Base-by-base conservation (phyloP, 2,113 vertebrate species). In the Pao palembangensis region DNA sequence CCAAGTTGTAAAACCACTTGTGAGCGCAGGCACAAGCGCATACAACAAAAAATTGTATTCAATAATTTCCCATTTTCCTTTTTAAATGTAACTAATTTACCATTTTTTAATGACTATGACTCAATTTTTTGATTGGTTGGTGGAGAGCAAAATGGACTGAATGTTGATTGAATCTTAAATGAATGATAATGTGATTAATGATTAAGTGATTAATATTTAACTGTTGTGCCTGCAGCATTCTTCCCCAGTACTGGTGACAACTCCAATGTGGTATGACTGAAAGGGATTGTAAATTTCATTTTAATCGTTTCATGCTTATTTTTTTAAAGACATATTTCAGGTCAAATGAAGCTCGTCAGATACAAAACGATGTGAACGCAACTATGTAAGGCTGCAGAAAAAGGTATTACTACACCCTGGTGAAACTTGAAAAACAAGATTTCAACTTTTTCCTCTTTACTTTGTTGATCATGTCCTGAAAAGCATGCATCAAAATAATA, bases 221-320 rank as follows among this genome's bases (percentile, higher is more conserved):
- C 59, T 75, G 71, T 71, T 70, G 57, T 64, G 72, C 65, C 74
- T 66, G 55, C 67, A 64, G 61, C 67, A 54, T 13, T 61, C 17
- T 19, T 65, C 63, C 78, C 76, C 75, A 69, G 53, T 47, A 61
- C 64, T 65, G 63, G 73, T 18, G 21, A 23, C 21, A 28, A 28
- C 25, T 28, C 71, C 62, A 59, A 61, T 64, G 68, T 68, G 69
- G 75, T 81, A 74, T 69, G 73, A 89, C 51, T 75, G 62, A 88
- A 87, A 90, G 79, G 81, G 80, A 85, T 81, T 85, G 73, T 87
- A 83, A 84, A 78, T 76, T 68, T 69, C 65, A 71, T 73, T 84
- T 72, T 64, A 71, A 51, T 80, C 58, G 67, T 54, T 73, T 73
- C 21, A 80, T n/a, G 78, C 79, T 80, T 55, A 64, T 23, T 75